phyloP scores from a whole-genome alignment of 2,888 invertebrate species.

The Dioctria linearis region DNA sequence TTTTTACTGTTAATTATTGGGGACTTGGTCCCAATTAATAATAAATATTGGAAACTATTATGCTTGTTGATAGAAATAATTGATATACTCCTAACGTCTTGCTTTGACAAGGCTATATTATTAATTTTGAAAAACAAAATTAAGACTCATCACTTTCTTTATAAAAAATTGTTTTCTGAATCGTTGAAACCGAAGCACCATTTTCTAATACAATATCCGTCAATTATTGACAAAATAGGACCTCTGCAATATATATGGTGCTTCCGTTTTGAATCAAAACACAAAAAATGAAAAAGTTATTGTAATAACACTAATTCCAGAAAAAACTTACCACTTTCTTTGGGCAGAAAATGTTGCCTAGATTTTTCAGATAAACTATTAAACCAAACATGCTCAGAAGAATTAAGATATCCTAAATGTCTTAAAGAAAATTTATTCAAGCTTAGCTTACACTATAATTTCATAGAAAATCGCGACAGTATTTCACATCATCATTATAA shows the following conservation, averaged over 20 bases:
- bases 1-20: slow-evolving; percentile 49
- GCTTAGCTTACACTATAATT: no score
- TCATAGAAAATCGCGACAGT: no score
- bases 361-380: neutral
- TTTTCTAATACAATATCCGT: slow-evolving; percentile 26
- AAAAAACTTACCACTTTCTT: neutral
- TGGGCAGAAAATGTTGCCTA: neutral
- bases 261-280: slow-evolving; percentile 40
- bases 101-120: neutral
- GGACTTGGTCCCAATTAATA: slow-evolving; percentile 35
- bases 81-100: slow-evolving; percentile 6
- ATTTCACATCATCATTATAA: no score
- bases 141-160: neutral
- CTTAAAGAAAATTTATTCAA: no score
- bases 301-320: neutral
- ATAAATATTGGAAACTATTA: slow-evolving; percentile 54
- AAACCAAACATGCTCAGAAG: no score
- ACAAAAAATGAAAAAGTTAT: slow-evolving; percentile 33
- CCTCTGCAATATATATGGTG: slow-evolving; percentile 11
- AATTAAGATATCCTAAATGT: no score
- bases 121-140: neutral
- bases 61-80: slow-evolving; percentile 48
- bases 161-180: slow-evolving; percentile 46
- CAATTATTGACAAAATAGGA: neutral
- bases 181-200: slow-evolving; percentile 48